A percentile compares a stretch with the other conserved stretches of the same genome.
Conservation (phyloP, 2,797 vertebrate genomes). For the Onychomys torridus region DNA sequence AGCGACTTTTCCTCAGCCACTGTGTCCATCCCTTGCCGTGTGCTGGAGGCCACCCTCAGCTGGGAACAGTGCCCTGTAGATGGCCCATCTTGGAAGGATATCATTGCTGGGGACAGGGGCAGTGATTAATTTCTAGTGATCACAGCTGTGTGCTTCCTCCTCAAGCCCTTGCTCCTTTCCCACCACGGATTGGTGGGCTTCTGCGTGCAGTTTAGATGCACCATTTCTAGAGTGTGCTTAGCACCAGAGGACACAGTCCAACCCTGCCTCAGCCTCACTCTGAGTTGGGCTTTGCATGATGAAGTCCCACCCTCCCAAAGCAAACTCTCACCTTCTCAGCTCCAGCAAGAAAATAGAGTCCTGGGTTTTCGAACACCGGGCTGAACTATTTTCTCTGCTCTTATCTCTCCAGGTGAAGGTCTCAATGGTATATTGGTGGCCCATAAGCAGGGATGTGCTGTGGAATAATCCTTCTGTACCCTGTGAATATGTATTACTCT, state of each 20-base stretch:
- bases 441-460: not conserved
- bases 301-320: too few relatives aligned
- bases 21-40: accelerated
- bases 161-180: not conserved
- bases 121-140: too few relatives aligned
- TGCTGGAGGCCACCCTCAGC: not conserved
- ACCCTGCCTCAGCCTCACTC: too few relatives aligned
- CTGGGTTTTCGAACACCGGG: not conserved
- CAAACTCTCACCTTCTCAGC: accelerated
- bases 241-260: accelerated
- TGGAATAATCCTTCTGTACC: too few relatives aligned
- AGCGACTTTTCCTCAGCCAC: accelerated
- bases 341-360: too few relatives aligned
- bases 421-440: not conserved
- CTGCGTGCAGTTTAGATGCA: not conserved
- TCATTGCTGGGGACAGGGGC: too few relatives aligned
- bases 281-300: accelerated
- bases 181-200: not conserved
- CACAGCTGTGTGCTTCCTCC: too few relatives aligned
- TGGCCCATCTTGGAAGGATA: accelerated
- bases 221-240: too few relatives aligned
- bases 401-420: not conserved
- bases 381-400: not conserved
- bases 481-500: too few relatives aligned
- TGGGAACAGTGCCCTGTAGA: not conserved